Evolutionary conservation across 2,888 invertebrate genomes (phyloP), one percentile per base, ranked within the genome.

Genomic region (Volucella inanis): DNA sequence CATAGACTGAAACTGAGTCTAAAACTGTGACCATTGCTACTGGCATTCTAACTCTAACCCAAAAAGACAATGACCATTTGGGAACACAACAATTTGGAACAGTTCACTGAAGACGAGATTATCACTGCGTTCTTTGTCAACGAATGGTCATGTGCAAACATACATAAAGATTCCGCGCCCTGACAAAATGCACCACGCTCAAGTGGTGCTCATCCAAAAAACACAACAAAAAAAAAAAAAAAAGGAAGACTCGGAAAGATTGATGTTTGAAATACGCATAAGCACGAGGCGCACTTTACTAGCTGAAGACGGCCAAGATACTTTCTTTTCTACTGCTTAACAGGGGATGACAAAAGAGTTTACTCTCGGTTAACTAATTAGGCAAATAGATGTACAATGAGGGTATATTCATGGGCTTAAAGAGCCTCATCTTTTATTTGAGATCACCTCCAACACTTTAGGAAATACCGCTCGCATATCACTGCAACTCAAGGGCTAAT

Each of bases 281-380:
- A 75, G 70, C 70, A 79, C 65, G 54, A 45, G 49, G 72, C 49
- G 71, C 52, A 78, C 72, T 64, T 70, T 64, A 77, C 54, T 12
- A 15, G n/a, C 45, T 31, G 62, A 67, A 43, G 31, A 49, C 62
- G 43, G 47, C 14, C 31, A 11, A 18, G 2, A 3, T 49, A 41
- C 59, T 55, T 65, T 68, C 72, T 78, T 74, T 83, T 14, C 45
- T 49, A 15, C 72, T 45, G 22, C 62, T 61, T 62, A 43, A 52
- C 43, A 70, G 80, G 54, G 71, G 80, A 84, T 80, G 84, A 84
- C 84, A 80, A 84, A 84, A 84, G 80, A 84, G 84, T 84, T 80
- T 80, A 61, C 84, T 76, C 65, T 84, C 54, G 59, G 84, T 70
- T 84, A 80, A 84, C 84, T 84, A 84, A 84, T 84, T 84, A 84